Base-by-base conservation (phyloP, 2,888 invertebrate genomes). In the Aporophyla nigra region DNA sequence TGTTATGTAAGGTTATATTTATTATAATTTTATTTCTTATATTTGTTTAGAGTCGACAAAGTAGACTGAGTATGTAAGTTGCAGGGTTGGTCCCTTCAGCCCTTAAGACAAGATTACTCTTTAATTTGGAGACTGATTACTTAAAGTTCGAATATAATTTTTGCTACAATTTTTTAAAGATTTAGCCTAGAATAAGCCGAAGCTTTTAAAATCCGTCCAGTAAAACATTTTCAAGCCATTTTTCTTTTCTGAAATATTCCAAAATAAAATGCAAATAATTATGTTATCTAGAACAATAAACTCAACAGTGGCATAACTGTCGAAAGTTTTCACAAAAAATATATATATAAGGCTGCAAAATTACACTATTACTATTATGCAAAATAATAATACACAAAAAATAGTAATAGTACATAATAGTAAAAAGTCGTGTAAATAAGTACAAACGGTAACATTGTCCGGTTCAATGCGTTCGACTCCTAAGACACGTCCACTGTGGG, bases 401-500 rank as follows among this genome's bases (percentile, higher is more conserved):
- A 43, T 43, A 10, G 63, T 80, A 75, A 51, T 74, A 80, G 59
- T 81, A 69, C 3, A 67, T 76, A 74, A 73, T 82, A 76, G 77
- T 79, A 84, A 87, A 80, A 84, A 87, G 70, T 73, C 76, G 81
- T 87, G 86, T 87, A 87, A 91, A 91, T 90, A 90, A 91, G 89
- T 92, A 92, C 93, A 94, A 94, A 95, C 95, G 93, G 94, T 95
- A 94, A 94, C 93, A 93, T 94, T 93, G 92, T 91, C 90, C 94
- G 92, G 94, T 95, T 94, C 93, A 95, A 83, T 94, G 96, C 94
- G 93, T 94, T 90, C 86, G 90, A 92, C 90, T 94, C 95, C 94
- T 93, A 92, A 95, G 94, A 94, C 95, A 94, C 95, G 95, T 94
- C 93, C 93, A 91, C 93, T 93, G 94, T 92, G 91, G 92, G 92